A percentile compares a stretch with the other conserved stretches of the same genome.
These are phyloP conservation scores for Lepeophtheirus nordmannii DNA, from an alignment of 2,888 invertebrate genomes.

Conservation along the genomic window DNA sequence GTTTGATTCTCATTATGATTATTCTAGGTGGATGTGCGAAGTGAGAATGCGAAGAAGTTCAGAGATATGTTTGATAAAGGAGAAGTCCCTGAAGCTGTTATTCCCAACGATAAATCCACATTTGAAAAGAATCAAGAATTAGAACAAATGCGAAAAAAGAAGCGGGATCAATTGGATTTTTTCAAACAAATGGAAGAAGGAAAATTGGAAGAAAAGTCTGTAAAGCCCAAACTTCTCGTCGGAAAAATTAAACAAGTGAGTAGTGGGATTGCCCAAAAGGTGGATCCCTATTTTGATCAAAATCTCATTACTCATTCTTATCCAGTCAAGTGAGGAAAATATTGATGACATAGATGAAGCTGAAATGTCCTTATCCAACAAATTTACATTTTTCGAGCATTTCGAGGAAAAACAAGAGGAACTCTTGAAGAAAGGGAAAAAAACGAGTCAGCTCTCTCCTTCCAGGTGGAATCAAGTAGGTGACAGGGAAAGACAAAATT, in stretches of 20 bases:
- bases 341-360: slow-evolving; percentile 15
- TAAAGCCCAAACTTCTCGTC: slow-evolving; percentile 18
- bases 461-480: background rate
- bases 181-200: slow-evolving; percentile 22
- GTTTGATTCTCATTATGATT: background rate
- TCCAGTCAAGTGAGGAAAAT: slow-evolving; percentile 2
- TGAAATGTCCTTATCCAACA: slow-evolving; percentile 11
- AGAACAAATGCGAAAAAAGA: slow-evolving; percentile 7
- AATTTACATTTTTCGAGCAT: slow-evolving; percentile 22
- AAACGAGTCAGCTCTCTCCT: background rate
- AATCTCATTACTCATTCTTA: background rate
- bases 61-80: slow-evolving; percentile 22
- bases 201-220: slow-evolving; percentile 6
- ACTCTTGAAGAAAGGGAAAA: background rate
- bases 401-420: slow-evolving; percentile 14
- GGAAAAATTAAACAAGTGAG: slow-evolving; percentile 20
- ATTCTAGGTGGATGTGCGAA: slow-evolving; percentile 21
- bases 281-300: background rate
- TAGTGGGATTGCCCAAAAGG: background rate
- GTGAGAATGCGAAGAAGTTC: slow-evolving; percentile 24
- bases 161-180: slow-evolving; percentile 5
- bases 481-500: too few species aligned
- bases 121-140: slow-evolving; percentile 15
- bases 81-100: slow-evolving; percentile 13
- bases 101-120: slow-evolving; percentile 4